Evolutionary conservation across 2,113 vertebrate genomes (phyloP), one percentile per base, ranked within the genome.

Genomic region (Fregetta grallaria): DNA sequence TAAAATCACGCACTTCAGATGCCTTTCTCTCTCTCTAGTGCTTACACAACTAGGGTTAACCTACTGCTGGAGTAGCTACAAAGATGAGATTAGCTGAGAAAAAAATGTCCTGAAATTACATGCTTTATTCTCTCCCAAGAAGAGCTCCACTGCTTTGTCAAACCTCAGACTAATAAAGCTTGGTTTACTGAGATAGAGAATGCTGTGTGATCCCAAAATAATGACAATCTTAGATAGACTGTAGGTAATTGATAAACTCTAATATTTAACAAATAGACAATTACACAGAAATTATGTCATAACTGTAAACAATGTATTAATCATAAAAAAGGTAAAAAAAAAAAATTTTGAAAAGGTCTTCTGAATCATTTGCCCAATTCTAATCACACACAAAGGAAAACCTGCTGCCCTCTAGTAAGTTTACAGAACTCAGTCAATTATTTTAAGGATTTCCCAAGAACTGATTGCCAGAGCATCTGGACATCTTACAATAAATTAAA

Each of bases 401-500:
- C 23, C 29, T 88, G 12, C 47, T 92, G 65, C 53, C 66, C 40
- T 76, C 56, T 45, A 73, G 81, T 68, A 92, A 92, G 62, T 92
- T 88, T 97, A 78, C 42, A 88, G 62, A 90, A 73, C 45, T 94
- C 78, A 61, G 56, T 90, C 83, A 90, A 65, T 91, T 93, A 80
- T 92, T 94, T 96, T 75, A 86, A 88, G 50, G 55, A 86, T 95
- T 94, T 94, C 70, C 40, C 44, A 77, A 70, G 59, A 96, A 94
- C 38, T 56, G 45, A 75, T 66, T 96, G 47, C 66, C 62, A 90
- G 73, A 94, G 62, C 91, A 92, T 90, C 85, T 97, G 94, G 89
- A 84, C 78, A 93, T 78, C 61, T 80, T 93, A 72, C 47, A 92
- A 66, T 94, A 94, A 94, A 96, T 97, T 92, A 96, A 97, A 97